Conservation (phyloP, 2,888 invertebrate genomes). For the Synanthedon myopaeformis region DNA sequence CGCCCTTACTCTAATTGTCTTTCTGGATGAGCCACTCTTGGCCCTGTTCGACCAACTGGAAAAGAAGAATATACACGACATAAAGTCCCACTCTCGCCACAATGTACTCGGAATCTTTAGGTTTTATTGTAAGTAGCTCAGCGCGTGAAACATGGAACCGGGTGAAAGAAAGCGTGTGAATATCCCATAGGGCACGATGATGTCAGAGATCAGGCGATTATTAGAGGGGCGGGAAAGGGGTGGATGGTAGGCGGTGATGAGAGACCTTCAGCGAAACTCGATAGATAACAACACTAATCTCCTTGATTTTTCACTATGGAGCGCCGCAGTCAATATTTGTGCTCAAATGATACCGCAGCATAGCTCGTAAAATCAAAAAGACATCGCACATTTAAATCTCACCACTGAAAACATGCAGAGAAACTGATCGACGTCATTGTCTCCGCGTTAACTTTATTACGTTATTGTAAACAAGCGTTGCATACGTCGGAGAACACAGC, state of each 20-base stretch:
- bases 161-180: constrained; percentile 61
- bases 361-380: constrained; percentile 60
- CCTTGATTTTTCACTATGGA: constrained; percentile 59
- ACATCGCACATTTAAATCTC: constrained; percentile 58
- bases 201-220: constrained; percentile 11
- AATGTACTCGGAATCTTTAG: constrained; percentile 36
- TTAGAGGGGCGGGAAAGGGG: constrained; percentile 10
- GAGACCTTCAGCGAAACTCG: constrained; percentile 68
- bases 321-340: constrained; percentile 22
- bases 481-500: constrained; percentile 34
- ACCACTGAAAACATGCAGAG: constrained; percentile 58
- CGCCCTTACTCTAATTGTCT: constrained; percentile 68
- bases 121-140: constrained; percentile 56
- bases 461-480: constrained; percentile 37
- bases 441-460: constrained; percentile 20
- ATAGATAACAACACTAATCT: constrained; percentile 35
- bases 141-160: constrained; percentile 62
- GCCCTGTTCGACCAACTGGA: constrained; percentile 71
- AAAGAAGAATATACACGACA: constrained; percentile 67
- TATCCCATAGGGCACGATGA: constrained; percentile 54
- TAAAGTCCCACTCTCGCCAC: constrained; percentile 67
- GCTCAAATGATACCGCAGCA: constrained; percentile 39
- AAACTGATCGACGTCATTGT: constrained; percentile 36
- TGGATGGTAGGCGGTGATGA: constrained; percentile 41
- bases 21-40: constrained; percentile 71